Evolutionary conservation across 2,888 invertebrate genomes (phyloP), one percentile per base, ranked within the genome.

Genomic region (Acanthopleura granulata): DNA sequence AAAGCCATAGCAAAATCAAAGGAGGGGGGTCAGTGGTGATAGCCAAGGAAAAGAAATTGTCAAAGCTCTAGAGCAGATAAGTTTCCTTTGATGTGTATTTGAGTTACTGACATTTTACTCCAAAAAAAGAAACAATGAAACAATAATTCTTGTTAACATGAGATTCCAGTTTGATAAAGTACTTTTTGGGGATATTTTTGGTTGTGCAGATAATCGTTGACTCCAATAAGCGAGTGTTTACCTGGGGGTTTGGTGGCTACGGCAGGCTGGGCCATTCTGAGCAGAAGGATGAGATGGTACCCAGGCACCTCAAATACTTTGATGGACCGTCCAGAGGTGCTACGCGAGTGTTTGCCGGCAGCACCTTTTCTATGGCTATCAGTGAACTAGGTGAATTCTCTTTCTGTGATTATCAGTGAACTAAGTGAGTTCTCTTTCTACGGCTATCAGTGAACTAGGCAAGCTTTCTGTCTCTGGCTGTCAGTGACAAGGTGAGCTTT

Each of bases 191-290:
- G 40, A 9, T 18, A 57, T 57, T 57, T 40, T 40, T 74, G 50
- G 57, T 72, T 50, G 84, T 84, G 18, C 79, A 95, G 95, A 93
- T 95, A 72, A 96, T 95, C 0, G 93, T 97, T 80, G 97, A 98
- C 88, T 94, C 95, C 0, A 95, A 95, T 89, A 96, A 95, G 90
- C 93, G 97, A 16, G 95, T 95, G 0, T 98, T 93, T 91, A 96
- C 97, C 74, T 98, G 97, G 97, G 97, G 98, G 27, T 98, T 97
- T 90, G 97, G 97, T 16, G 98, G 97, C 0, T 96, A 97, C 87
- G 97, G 97, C 0, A 94, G 98, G 0, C 92, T 98, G 18, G 98
- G 97, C 0, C 97, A 98, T 91, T 95, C 96, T 12, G 97, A 97
- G 86, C 96, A 94, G 77, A 95, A 95, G 88, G 97, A 98, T 91